Base-by-base conservation (phyloP, 2,888 invertebrate species). In the Acronicta leporina region DNA sequence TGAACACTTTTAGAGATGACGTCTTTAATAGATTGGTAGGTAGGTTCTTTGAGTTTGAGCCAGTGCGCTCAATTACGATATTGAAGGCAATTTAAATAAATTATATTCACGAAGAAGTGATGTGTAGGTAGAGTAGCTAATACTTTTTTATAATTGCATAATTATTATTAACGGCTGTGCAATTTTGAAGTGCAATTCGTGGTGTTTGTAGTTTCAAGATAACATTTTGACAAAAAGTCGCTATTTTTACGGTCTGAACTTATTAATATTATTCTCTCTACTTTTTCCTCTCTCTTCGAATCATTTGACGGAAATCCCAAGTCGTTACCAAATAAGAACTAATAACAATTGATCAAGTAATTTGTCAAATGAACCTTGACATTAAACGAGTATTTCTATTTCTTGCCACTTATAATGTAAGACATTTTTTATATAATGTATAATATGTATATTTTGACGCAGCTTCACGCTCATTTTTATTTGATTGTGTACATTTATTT, bases 401-500 rank as follows among this genome's bases (percentile, higher is more conserved):
- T 69, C 69, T 69, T 65, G 69, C 69, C 63, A 48, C 27, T 11
- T 8, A 68, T 27, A 30, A 20, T 20, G 15, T 30, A 40, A 13
- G 14, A 2, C 10, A 43, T 43, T 16, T 8, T 14, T 15, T 47
- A n/a, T n/a, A n/a, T n/a, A n/a, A n/a, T n/a, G n/a, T n/a, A n/a
- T n/a, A n/a, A n/a, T n/a, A n/a, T 61, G 1, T 30, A 30, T 33
- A 33, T 11, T 11, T 33, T 3, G 4, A 33, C 33, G 10, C 11
- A 33, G 33, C 38, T n/a, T 38, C n/a, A n/a, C n/a, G 38, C 38
- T 1, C 5, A 38, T 13, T 35, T 13, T 13, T 33, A 11, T 33
- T 27, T 20, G 20, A 20, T 20, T 20, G 20, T 20, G 20, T 20
- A 20, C 20, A 4, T 27, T 27, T 27, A 27, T 27, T 27, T 2